Base-by-base conservation (phyloP, 2,113 vertebrate species). In the Tauraco erythrolophus region DNA sequence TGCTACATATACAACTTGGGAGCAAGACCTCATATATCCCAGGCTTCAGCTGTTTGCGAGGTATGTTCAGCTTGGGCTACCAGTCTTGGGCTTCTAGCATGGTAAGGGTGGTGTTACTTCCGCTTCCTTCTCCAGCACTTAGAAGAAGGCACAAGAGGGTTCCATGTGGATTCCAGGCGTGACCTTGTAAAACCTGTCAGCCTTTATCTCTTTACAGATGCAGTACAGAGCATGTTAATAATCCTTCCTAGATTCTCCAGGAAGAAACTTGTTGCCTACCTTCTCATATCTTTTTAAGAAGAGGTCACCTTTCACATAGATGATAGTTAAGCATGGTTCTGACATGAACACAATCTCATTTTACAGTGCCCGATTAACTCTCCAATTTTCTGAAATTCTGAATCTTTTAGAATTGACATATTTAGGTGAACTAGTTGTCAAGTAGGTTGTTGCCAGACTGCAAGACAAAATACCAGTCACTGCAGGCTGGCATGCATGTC, bases 111-210 rank as follows among this genome's bases (percentile, higher is more conserved):
- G 7, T 66, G 28, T 33, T 76, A 14, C 28, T 74, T 72, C 8
- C 51, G 9, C 5, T 76, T 94, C 23, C 30, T 45, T 61, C 23
- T 88, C 27, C 11, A 45, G 57, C 31, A 23, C 8, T 48, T 77
- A n/a, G 1, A 54, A 12, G 37, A 54, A 70, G 10, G 46, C 75
- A 54, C 23, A 69, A 43, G 27, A 16, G 12, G 7, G 1, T 82
- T 94, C 64, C 18, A 6, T 39, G 31, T 70, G 41, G 35, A 74
- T 89, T 94, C 48, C 65, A 88, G 54, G 17, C 69, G 45, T 93
- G 65, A 72, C 65, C 19, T 85, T 88, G 19, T 71, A 76, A 93
- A 95, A 89, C 57, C 17, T 89, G 24, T 88, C 61, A 82, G 84
- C 48, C 18, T 91, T 87, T 89, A 11, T 84, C 28, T 92, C 64